Base-by-base conservation (phyloP, 1,140 invertebrate genomes). In the Drosophila funebris region DNA sequence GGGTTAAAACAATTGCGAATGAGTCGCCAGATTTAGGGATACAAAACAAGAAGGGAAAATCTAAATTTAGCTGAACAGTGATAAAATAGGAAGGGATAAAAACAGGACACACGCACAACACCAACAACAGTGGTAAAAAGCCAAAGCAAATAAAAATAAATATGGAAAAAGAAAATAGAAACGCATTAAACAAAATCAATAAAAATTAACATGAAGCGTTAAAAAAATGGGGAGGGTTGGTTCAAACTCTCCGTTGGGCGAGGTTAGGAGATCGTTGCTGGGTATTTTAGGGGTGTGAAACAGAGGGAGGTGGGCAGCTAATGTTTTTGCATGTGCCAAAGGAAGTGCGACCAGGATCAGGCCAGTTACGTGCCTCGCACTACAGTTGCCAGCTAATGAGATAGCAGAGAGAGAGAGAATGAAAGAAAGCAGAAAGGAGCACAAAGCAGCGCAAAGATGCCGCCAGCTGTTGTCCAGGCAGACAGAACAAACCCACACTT, bases 141-240 rank as follows among this genome's bases (percentile, higher is more conserved):
- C 31, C 61, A 73, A 68, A 88, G 76, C 68, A 89, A 88, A 88
- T 84, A 88, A 89, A 89, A 88, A 78, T 76, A 87, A 76, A 79
- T 79, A 76, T 54, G 71, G 67, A 76, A 76, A 82, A 85, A 76
- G 78, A 85, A 79, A 83, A 73, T 63, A 68, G 50, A 73, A 88
- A 89, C 73, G 76, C 83, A 87, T 87, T 87, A 88, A 73, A 62
- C 62, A 87, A 88, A 87, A 87, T 87, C 83, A 87, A 87, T 87
- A 87, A 87, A 87, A 87, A 88, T 87, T 87, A 87, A 87, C 78
- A 87, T 85, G 52, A 36, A 24, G 33, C 24, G 33, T 63, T 56
- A 41, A 37, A 53, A 48, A 43, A 43, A 22, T 33, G 63, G 39
- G 16, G 44, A 50, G 63, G 70, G 29, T 61, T 52, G 36, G 1